Percentiles rank a stretch among this genome's conserved stretches.
Evolutionary conservation across 1,140 invertebrate genomes (phyloP).

Genomic region (Carposina sasakii): DNA sequence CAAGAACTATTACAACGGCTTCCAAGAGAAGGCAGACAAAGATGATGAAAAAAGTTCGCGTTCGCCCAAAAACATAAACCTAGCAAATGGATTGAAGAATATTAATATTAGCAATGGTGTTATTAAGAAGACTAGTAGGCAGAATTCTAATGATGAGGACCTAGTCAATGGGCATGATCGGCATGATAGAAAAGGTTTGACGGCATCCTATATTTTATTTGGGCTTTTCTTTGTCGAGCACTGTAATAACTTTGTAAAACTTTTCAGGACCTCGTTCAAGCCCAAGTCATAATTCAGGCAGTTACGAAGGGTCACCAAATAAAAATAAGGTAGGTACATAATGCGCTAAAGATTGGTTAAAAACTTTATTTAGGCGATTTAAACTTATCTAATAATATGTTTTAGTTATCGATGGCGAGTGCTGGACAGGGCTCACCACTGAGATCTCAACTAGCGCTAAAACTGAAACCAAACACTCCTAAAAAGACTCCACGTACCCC

Average conservation of each 20-base stretch:
- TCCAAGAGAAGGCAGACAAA: slow-evolving; percentile 45
- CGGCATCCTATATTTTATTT: slow-evolving; percentile 8
- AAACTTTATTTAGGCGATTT: slow-evolving; percentile 1
- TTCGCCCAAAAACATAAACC: slow-evolving; percentile 63
- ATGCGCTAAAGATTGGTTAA: not conserved
- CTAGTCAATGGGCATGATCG: slow-evolving; percentile 41
- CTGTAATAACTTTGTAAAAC: not conserved
- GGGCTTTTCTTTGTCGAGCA: not conserved
- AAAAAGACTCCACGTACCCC: slow-evolving; percentile 63
- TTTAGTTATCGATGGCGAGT: slow-evolving; percentile 60
- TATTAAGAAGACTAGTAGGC: slow-evolving; percentile 48
- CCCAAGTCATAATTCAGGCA: slow-evolving; percentile 49
- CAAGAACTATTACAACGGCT: slow-evolving; percentile 57
- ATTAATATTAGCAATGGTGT: slow-evolving; percentile 62
- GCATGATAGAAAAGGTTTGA: slow-evolving; percentile 57
- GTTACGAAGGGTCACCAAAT: slow-evolving; percentile 60
- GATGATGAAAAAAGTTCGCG: slow-evolving; percentile 47
- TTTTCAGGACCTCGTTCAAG: slow-evolving; percentile 49
- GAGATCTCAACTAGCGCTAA: slow-evolving; percentile 76
- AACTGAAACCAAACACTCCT: slow-evolving; percentile 74
- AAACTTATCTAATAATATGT: slow-evolving; percentile 12
- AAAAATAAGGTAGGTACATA: slow-evolving; percentile 52
- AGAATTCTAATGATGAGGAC: slow-evolving; percentile 52
- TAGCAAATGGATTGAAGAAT: slow-evolving; percentile 58
- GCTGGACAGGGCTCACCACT: slow-evolving; percentile 77